Base-by-base conservation (phyloP, 2,797 vertebrate genomes). In the Enteromius mattozi region DNA sequence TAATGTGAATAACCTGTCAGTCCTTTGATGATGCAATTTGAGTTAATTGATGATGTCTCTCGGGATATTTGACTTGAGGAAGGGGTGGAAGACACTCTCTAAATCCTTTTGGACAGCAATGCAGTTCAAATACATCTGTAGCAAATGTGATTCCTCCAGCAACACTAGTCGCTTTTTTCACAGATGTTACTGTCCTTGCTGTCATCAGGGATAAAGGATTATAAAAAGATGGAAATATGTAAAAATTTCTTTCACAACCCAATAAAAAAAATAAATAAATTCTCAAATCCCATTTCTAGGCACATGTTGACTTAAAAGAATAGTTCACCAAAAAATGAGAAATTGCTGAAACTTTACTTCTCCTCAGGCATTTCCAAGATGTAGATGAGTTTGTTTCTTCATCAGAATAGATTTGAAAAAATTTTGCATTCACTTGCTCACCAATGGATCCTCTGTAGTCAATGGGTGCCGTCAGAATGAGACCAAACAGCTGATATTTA, bases 11-110 rank as follows among this genome's bases (percentile, higher is more conserved):
- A 75, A 37, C 71, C 71, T 75, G 70, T 37, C 45, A 30, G 45
- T 49, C 14, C n/a, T 75, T 63, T 54, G 56, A 82, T 82, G 81
- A 49, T 82, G 71, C 16, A 54, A 40, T 83, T 70, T 70, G 21
- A 66, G 59, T 51, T 75, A 65, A 75, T 65, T 54, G 61, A 51
- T 76, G 45, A 14, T 66, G 45, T 21, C 45, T 82, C 45, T 54
- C 4, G 21, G 59, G 61, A 75, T 75, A 75, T 65, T 66, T 45
- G 17, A 27, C 59, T 3, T 65, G 59, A 27, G 21, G n/a, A 51
- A 76, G 51, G 27, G 40, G 33, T 66, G 45, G 21, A 82, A 37
- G 19, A 35, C 14, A 49, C 54, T 33, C n/a, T 30, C 9, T 61
- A n/a, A 49, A 68, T 69, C 49, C 5, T 19, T 47, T 59, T 33